Evolutionary conservation across 2,113 vertebrate species (phyloP), one percentile per base, ranked within the genome.

Genomic region (Stigmatopora nigra): DNA sequence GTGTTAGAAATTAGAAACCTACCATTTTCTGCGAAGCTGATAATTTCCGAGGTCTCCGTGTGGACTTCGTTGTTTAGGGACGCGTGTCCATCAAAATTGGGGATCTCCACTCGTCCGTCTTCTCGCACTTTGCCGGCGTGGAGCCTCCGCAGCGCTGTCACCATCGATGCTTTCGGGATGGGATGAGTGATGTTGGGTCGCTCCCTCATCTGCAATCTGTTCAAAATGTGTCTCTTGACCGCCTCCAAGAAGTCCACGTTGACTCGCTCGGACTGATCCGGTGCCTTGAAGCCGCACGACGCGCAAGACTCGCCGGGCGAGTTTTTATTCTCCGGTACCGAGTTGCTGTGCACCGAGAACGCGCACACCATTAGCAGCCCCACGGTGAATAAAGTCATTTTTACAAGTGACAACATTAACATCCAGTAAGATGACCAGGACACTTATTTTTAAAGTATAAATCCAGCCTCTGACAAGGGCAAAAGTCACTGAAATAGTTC

Each of bases 21-120:
- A 97, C 95, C 95, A 94, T 94, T 93, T 88, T 98, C 96, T 0
- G 95, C 95, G 77, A 98, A 98, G 88, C 95, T 95, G 91, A 98
- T 98, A 70, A 98, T 98, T 89, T 98, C 96, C 0, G 95, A 96
- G 68, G 91, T 89, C 83, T 91, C 90, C 68, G 93, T 91, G 49
- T 92, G 93, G 36, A 92, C 90, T 61, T 95, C 93, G 65, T 93
- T 91, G 74, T 80, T 91, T 55, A 88, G 87, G 53, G 93, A 92
- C 20, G 92, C 92, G 68, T 97, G 95, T 19, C 94, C 95, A 87
- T 96, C 94, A 73, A 95, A 88, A 87, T 88, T 94, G 67, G 96
- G 94, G 81, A 97, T 97, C 90, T 97, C 95, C 85, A 98, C 88
- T 64, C 94, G 91, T 38, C 95, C 95, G 84, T 98, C 95, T 80